phyloP scores from a whole-genome alignment of 64 coral and sea anemone genomes.

The Actinia tenebrosa region DNA sequence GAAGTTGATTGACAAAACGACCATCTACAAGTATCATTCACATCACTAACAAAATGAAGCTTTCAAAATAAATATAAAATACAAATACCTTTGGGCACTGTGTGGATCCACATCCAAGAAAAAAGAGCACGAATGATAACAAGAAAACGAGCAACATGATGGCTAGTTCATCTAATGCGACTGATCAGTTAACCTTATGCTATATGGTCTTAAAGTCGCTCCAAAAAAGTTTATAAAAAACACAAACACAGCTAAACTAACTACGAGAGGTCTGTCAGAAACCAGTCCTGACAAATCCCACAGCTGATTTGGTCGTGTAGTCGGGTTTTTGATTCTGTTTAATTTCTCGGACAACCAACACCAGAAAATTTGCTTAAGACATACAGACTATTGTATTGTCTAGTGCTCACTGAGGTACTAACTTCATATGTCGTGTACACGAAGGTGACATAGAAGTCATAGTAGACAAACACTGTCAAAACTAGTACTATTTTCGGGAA shows the following conservation, averaged over 20 bases:
- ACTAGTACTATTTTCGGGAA: no score
- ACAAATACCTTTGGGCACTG: neutral
- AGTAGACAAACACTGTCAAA: no score
- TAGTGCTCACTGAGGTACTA: no score
- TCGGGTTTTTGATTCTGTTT: neutral
- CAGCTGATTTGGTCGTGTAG: neutral
- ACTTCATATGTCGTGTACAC: no score
- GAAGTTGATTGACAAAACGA: no score
- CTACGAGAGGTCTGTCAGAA: neutral
- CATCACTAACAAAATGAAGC: no score
- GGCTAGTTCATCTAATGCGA: neutral
- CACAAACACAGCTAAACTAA: neutral
- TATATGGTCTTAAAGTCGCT: neutral
- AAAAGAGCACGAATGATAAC: neutral
- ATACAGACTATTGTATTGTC: no score
- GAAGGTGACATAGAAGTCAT: no score
- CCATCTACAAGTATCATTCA: no score
- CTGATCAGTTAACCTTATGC: neutral
- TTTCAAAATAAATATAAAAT: no score
- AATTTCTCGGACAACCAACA: neutral
- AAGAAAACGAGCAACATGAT: neutral
- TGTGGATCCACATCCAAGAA: neutral
- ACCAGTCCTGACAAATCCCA: neutral
- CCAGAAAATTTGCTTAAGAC: neutral
- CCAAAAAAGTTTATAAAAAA: constrained; percentile 2